Percentiles rank a stretch among this genome's conserved stretches.
These are phyloP conservation scores for Drosophila santomea DNA, from an alignment of 1,140 invertebrate species.

Conservation along the genomic window DNA sequence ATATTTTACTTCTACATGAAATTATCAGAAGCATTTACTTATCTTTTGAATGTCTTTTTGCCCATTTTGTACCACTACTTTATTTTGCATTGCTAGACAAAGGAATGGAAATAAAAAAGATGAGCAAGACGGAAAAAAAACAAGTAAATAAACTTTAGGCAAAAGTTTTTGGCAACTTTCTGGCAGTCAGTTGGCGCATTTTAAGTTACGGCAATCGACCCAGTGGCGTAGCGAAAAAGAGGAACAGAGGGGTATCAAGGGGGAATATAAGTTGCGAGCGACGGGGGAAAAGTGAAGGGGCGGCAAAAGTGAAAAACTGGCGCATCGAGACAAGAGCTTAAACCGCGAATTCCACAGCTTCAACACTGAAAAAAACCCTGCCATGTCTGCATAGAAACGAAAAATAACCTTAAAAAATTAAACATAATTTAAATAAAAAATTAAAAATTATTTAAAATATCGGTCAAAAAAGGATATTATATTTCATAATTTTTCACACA, in stretches of 20 bases:
- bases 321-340: conserved; percentile 64
- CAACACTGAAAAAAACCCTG: conserved; percentile 10
- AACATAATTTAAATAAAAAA: too few species aligned
- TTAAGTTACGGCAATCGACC: conserved; percentile 75
- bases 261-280: conserved; percentile 33
- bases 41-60: neutral
- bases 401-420: neutral
- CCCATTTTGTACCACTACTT: neutral
- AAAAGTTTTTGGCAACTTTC: conserved; percentile 74
- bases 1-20: neutral
- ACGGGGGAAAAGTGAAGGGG: conserved; percentile 7
- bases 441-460: too few species aligned
- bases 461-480: too few species aligned
- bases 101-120: conserved; percentile 29
- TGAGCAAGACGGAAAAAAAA: conserved; percentile 49
- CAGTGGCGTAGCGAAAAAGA: conserved; percentile 7
- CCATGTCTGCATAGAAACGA: too few species aligned
- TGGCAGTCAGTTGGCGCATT: conserved; percentile 78
- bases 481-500: too few species aligned
- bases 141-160: conserved; percentile 76
- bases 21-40: neutral
- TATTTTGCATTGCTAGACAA: conserved; percentile 29
- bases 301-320: conserved; percentile 64
- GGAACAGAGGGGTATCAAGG: conserved; percentile 11
- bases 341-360: conserved; percentile 59